A percentile compares a stretch with the other conserved stretches of the same genome.
Evolutionary conservation across 2,888 invertebrate genomes (phyloP).

Genomic region (Drosophila recens): DNA sequence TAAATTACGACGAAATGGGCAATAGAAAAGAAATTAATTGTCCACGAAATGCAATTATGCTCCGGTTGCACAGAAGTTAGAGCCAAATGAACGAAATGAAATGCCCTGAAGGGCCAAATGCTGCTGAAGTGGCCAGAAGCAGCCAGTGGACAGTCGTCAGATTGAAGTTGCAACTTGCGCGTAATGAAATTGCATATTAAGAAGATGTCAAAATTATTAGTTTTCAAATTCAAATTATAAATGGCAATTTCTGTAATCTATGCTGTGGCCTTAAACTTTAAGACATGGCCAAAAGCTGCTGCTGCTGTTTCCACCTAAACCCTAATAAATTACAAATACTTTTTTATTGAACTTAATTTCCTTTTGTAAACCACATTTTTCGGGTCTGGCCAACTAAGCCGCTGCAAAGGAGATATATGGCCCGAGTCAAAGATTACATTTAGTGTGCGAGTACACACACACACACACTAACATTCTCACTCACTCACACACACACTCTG

Average conservation of each 20-base stretch:
- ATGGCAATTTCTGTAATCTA: conserved; percentile 22
- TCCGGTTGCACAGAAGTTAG: conserved; percentile 64
- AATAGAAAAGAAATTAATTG: conserved; percentile 86
- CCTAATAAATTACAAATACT: conserved; percentile 75
- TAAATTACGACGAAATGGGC: conserved; percentile 85
- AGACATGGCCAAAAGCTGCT: neutral
- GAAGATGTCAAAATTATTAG: conserved; percentile 72
- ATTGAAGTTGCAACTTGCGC: conserved; percentile 25
- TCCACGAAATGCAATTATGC: conserved; percentile 86
- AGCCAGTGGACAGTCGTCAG: conserved; percentile 11
- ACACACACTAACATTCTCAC: conserved; percentile 17
- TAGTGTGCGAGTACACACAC: conserved; percentile 46
- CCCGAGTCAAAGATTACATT: conserved; percentile 73
- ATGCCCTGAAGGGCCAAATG: conserved; percentile 32
- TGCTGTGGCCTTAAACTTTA: conserved; percentile 13
- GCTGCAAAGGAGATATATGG: conserved; percentile 73
- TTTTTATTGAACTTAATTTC: conserved; percentile 80
- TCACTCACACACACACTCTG: conserved; percentile 7
- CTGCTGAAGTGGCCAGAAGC: conserved; percentile 34
- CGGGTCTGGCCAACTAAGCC: conserved; percentile 53
- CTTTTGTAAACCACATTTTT: conserved; percentile 71
- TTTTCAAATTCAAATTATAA: conserved; percentile 50
- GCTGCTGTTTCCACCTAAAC: conserved; percentile 17
- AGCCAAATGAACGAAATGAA: conserved; percentile 32
- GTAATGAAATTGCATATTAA: conserved; percentile 69